Evolutionary conservation across 1,140 invertebrate genomes (phyloP).

Genomic region (Calliphora vicina): DNA sequence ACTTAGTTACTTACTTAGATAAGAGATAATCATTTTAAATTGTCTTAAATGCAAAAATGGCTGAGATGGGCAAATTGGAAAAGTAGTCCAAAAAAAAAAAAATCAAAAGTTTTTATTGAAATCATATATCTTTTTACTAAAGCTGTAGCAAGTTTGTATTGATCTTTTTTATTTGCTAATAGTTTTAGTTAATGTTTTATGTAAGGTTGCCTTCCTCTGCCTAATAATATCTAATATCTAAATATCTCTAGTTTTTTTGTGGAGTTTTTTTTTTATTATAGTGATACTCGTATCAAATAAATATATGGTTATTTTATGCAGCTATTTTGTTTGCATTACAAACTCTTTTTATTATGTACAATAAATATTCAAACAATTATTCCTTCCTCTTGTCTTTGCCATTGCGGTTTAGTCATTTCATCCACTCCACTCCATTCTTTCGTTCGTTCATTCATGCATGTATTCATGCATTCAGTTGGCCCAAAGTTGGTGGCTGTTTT

Average conservation of each 20-base stretch:
- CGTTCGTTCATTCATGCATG: neutral
- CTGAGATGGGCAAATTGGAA: neutral
- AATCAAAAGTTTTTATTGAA: no score
- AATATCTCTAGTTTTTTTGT: neutral
- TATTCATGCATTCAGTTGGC: neutral
- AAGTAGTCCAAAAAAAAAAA: no score
- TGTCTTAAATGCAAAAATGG: neutral
- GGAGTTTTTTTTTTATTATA: no score
- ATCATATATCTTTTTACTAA: no score
- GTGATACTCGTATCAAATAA: neutral
- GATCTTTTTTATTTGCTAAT: no score
- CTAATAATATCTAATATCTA: neutral
- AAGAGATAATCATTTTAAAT: constrained; percentile 24
- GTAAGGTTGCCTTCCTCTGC: neutral
- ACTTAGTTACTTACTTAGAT: neutral
- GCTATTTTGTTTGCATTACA: neutral
- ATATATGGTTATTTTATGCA: constrained; percentile 32
- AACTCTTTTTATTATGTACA: neutral
- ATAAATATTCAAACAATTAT: constrained; percentile 9
- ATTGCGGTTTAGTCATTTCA: neutral
- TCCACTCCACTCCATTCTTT: neutral
- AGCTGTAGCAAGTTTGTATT: no score
- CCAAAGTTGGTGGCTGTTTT: neutral
- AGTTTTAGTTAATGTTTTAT: no score
- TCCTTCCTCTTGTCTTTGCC: neutral